A percentile compares a stretch with the other conserved stretches of the same genome.
Evolutionary conservation across 2,113 vertebrate species (phyloP).

Genomic region (Actenoides hombroni): DNA sequence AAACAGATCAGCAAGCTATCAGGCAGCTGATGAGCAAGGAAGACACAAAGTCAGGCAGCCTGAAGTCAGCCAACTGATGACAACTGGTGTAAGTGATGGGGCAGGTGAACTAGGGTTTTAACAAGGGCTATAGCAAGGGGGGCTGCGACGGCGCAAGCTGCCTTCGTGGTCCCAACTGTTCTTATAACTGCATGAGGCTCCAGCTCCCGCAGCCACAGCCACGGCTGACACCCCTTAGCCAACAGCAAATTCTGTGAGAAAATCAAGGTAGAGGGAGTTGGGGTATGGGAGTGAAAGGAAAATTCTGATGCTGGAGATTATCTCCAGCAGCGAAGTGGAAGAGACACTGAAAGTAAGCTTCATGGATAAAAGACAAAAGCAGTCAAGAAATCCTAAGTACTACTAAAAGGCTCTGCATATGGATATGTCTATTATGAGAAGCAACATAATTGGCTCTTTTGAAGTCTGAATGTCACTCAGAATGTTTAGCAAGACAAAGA

Average conservation of each 20-base stretch:
- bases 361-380: slow-evolving; percentile 9
- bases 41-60: slow-evolving; percentile 16
- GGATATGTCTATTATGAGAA: slow-evolving; percentile 27
- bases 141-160: neutral
- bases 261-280: neutral
- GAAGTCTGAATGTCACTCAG: slow-evolving; percentile 47
- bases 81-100: neutral
- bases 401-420: slow-evolving; percentile 18
- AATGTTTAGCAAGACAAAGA: slow-evolving; percentile 25
- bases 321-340: neutral
- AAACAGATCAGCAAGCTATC: slow-evolving; percentile 57
- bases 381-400: slow-evolving; percentile 29
- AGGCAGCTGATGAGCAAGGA: slow-evolving; percentile 18
- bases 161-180: neutral
- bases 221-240: neutral
- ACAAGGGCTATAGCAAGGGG: neutral
- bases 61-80: slow-evolving; percentile 51
- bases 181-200: neutral
- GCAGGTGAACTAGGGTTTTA: neutral
- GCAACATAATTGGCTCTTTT: slow-evolving; percentile 24
- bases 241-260: neutral
- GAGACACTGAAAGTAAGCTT: slow-evolving; percentile 28
- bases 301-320: slow-evolving; percentile 22
- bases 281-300: neutral
- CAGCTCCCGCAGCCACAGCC: neutral